phyloP scores from a whole-genome alignment of 2,888 invertebrate species.

The Orthosia gothica region DNA sequence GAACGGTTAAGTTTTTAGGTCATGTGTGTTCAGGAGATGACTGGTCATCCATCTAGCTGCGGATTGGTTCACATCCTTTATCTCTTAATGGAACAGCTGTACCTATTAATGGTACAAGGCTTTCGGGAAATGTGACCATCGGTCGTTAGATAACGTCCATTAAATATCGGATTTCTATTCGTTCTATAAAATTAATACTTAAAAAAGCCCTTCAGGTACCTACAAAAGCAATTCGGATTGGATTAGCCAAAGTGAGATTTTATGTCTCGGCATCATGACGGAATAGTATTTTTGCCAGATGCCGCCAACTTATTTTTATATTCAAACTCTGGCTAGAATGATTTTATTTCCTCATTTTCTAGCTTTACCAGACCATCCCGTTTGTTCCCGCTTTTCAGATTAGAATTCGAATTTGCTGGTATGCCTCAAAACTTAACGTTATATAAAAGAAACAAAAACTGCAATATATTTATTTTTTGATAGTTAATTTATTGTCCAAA shows the following conservation, averaged over 20 bases:
- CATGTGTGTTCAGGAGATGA: constrained; percentile 63
- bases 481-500: constrained; percentile 24
- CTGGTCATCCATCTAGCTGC: constrained; percentile 66
- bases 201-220: constrained; percentile 17
- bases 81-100: constrained; percentile 70
- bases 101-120: constrained; percentile 65
- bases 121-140: constrained; percentile 47
- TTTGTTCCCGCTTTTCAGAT: constrained; percentile 24
- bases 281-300: constrained; percentile 43
- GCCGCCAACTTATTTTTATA: constrained; percentile 10
- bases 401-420: constrained; percentile 22
- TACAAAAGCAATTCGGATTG: constrained; percentile 32
- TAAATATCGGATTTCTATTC: constrained; percentile 14
- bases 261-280: constrained; percentile 23
- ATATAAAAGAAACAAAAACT: background rate
- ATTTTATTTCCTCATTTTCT: constrained; percentile 22
- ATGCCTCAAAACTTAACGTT: constrained; percentile 3
- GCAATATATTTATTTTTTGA: constrained; percentile 10
- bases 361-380: background rate
- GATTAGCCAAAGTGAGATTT: constrained; percentile 48
- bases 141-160: constrained; percentile 46
- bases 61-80: constrained; percentile 64
- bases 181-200: constrained; percentile 34
- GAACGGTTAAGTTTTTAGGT: constrained; percentile 36
- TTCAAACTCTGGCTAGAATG: constrained; percentile 13